Conservation (phyloP, 2,113 vertebrate genomes). For the Halichoeres trimaculatus region DNA sequence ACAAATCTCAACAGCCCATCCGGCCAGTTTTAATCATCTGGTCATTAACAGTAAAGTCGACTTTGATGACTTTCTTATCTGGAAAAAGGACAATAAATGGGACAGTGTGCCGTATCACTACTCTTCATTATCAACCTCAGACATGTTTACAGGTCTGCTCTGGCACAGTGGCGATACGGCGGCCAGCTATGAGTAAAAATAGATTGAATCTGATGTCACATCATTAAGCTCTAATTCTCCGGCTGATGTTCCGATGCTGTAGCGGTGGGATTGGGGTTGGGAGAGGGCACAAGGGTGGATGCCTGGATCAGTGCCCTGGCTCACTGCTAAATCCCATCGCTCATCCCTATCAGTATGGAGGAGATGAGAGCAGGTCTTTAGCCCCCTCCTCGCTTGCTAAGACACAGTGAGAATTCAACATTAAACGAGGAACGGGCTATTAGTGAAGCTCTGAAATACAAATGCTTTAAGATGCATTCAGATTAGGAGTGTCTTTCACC, state of each 20-base stretch:
- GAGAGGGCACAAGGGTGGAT: constrained; percentile 42
- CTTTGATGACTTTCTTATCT: not conserved
- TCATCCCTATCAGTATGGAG: constrained; percentile 62
- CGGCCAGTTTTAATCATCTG: too few relatives aligned
- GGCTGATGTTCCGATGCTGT: constrained; percentile 53
- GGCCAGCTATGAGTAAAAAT: constrained; percentile 46
- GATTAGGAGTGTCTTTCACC: constrained; percentile 15
- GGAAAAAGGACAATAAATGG: not conserved
- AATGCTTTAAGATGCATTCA: constrained; percentile 30
- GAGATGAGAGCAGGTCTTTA: constrained; percentile 53
- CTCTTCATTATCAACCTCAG: not conserved
- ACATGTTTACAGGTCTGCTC: not conserved
- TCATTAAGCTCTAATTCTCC: constrained; percentile 61
- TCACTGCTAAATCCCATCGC: constrained; percentile 66
- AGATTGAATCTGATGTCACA: constrained; percentile 50
- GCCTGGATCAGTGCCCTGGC: constrained; percentile 68
- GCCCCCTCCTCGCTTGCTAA: constrained; percentile 8
- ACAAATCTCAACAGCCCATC: not conserved
- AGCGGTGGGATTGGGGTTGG: constrained; percentile 61
- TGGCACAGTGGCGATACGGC: constrained; percentile 5
- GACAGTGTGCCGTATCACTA: not conserved
- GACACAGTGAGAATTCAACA: constrained; percentile 37
- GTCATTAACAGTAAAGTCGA: not conserved
- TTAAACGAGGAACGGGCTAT: constrained; percentile 39
- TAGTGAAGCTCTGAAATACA: constrained; percentile 29